A percentile compares a stretch with the other conserved stretches of the same genome.
These are phyloP conservation scores for Acanthoscelides obtectus DNA, from an alignment of 2,888 invertebrate genomes.

Conservation along the genomic window DNA sequence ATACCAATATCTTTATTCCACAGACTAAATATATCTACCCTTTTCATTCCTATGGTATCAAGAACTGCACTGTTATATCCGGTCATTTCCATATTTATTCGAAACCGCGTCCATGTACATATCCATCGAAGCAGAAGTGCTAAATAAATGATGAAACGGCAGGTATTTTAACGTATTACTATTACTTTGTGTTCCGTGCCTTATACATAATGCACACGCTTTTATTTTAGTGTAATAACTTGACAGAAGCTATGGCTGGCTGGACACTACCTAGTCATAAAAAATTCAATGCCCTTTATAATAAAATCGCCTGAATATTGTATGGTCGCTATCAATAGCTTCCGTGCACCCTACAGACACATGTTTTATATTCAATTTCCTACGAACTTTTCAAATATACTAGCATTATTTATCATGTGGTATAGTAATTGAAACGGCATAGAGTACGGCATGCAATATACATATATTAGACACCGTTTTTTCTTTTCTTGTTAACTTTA, in stretches of 20 bases:
- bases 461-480: background rate
- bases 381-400: slow-evolving; percentile 9
- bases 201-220: slow-evolving; percentile 19
- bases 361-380: slow-evolving; percentile 14
- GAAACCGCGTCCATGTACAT: background rate
- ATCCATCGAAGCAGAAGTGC: background rate
- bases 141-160: background rate
- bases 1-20: too few species aligned
- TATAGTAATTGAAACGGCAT: background rate
- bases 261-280: slow-evolving; percentile 7
- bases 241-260: slow-evolving; percentile 18
- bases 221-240: slow-evolving; percentile 25
- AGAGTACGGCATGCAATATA: background rate
- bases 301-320: slow-evolving; percentile 12
- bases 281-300: slow-evolving; percentile 11
- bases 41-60: too few species aligned
- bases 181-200: background rate
- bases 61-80: too few species aligned
- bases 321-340: slow-evolving; percentile 11
- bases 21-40: too few species aligned
- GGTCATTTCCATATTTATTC: background rate
- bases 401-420: background rate
- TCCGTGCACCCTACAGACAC: slow-evolving; percentile 3
- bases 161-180: background rate
- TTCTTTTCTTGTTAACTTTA: background rate